These are phyloP conservation scores for Bombus haemorrhoidalis DNA, from an alignment of 1,140 invertebrate species.

Conservation along the genomic window DNA sequence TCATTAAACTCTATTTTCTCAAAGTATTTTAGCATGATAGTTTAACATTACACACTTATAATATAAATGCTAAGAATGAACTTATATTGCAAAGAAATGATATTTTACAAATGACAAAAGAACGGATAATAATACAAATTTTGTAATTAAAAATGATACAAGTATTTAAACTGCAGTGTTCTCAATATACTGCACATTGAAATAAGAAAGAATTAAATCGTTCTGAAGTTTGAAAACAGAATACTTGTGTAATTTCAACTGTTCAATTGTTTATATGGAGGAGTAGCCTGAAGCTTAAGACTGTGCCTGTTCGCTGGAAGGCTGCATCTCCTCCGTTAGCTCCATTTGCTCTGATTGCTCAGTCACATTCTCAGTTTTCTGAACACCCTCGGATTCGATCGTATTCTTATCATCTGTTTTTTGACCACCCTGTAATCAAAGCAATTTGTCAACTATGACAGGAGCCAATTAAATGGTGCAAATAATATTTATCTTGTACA, in stretches of 20 bases:
- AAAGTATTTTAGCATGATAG: conserved; percentile 16
- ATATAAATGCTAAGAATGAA: conserved; percentile 57
- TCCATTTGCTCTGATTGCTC: conserved; percentile 77
- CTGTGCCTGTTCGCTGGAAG: conserved; percentile 80
- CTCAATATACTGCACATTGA: conserved; percentile 38
- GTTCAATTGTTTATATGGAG: conserved; percentile 69
- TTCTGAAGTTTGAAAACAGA: conserved; percentile 72
- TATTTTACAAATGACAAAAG: conserved; percentile 30
- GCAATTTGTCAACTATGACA: conserved; percentile 69
- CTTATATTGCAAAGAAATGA: conserved; percentile 42
- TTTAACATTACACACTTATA: conserved; percentile 38
- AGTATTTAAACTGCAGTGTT: conserved; percentile 20
- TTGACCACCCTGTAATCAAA: conserved; percentile 78
- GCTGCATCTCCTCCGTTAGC: conserved; percentile 76
- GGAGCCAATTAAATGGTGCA: conserved; percentile 37
- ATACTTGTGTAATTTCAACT: conserved; percentile 62
- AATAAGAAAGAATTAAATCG: conserved; percentile 56
- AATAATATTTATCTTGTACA: not conserved
- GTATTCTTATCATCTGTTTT: conserved; percentile 77
- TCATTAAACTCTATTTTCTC: conserved; percentile 37
- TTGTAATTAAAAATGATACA: conserved; percentile 29
- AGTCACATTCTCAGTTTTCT: conserved; percentile 76
- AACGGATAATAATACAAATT: conserved; percentile 38
- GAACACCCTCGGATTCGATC: conserved; percentile 77
- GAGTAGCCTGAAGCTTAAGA: conserved; percentile 80